Percentiles rank a stretch among this genome's conserved stretches.
Evolutionary conservation across 2,113 vertebrate species (phyloP).

Genomic region (Nipponia nippon): DNA sequence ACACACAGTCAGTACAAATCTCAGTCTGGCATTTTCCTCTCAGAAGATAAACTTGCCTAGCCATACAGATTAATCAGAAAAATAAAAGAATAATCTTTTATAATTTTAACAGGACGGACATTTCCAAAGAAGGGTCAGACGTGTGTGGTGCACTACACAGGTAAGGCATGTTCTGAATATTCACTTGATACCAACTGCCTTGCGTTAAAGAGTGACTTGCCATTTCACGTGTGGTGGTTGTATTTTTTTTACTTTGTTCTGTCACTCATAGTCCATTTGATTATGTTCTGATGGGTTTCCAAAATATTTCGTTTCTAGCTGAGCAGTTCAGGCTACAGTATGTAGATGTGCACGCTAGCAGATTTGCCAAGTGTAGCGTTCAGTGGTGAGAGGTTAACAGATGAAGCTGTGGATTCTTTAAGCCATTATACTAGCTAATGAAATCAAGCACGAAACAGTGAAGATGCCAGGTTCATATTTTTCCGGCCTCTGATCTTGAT

Average conservation of each 20-base stretch:
- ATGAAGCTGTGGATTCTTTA: background rate
- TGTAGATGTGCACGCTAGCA: background rate
- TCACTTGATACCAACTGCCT: background rate
- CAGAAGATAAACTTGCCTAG: background rate
- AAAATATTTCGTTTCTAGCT: background rate
- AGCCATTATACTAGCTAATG: background rate
- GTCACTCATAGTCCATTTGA: background rate
- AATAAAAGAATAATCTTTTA: background rate
- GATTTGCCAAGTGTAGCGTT: background rate
- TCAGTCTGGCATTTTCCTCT: background rate
- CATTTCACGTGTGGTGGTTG: background rate
- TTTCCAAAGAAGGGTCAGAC: conserved; percentile 99
- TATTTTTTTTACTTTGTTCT: background rate
- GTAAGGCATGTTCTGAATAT: conserved; percentile 68
- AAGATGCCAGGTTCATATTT: background rate
- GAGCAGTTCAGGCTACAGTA: background rate
- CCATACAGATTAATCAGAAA: background rate
- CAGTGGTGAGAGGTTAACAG: background rate
- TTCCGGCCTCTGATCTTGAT: background rate
- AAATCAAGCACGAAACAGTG: background rate
- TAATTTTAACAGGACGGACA: conserved; percentile 85
- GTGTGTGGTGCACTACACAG: conserved; percentile 97
- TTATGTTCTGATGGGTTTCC: background rate
- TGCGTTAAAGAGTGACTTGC: background rate
- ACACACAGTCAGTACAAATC: background rate